Percentiles rank a stretch among this genome's conserved stretches.
Conservation (phyloP, 2,113 vertebrate genomes). For the Syrmaticus mikado region DNA sequence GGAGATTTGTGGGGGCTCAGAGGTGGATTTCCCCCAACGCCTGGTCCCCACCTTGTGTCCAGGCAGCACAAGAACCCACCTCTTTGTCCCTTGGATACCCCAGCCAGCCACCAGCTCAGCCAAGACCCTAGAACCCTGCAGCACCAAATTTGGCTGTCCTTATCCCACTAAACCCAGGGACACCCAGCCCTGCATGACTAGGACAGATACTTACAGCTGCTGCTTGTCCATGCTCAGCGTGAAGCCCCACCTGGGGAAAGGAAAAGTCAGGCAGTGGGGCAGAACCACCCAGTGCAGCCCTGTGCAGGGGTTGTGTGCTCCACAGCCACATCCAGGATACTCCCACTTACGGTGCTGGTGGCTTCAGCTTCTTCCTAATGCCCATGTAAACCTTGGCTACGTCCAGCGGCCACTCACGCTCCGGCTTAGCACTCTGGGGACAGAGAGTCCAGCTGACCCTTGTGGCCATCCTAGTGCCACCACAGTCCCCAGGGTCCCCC, state of each 20-base stretch:
- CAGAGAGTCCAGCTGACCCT: not conserved
- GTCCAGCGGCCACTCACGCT: constrained; percentile 93
- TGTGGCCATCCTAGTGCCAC: accelerated
- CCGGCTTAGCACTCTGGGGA: constrained; percentile 88
- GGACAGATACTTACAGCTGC: constrained; percentile 88
- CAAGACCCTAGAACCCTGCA: not conserved
- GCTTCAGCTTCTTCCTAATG: constrained; percentile 92
- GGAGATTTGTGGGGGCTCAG: accelerated
- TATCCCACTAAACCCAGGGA: not conserved
- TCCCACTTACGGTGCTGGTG: constrained; percentile 86
- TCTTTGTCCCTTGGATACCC: not conserved
- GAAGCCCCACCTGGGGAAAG: constrained; percentile 89
- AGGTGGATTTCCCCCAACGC: not conserved
- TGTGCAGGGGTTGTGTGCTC: not conserved
- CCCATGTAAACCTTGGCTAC: constrained; percentile 94
- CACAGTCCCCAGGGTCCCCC: not conserved
- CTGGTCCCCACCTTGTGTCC: not conserved
- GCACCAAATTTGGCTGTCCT: not conserved
- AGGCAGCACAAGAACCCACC: not conserved
- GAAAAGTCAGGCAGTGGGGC: not conserved
- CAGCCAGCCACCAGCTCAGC: not conserved
- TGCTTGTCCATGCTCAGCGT: constrained; percentile 91
- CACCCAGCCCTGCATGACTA: accelerated
- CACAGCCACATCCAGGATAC: not conserved
- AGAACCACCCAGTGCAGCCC: not conserved